A percentile compares a stretch with the other conserved stretches of the same genome.
These are phyloP conservation scores for Orycteropus afer DNA, from an alignment of 2,113 vertebrate species.

Conservation along the genomic window DNA sequence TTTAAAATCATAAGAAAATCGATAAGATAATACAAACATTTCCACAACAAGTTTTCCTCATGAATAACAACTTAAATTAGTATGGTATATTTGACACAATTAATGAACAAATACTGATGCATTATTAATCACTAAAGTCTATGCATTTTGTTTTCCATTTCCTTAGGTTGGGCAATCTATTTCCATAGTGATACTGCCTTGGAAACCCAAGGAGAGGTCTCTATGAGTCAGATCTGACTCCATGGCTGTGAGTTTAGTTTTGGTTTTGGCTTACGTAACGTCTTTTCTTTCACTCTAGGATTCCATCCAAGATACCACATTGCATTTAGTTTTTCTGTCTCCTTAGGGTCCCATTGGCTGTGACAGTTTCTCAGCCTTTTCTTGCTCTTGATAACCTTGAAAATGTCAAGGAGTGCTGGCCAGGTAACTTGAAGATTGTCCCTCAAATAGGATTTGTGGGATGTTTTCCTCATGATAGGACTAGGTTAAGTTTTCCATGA, in stretches of 20 bases:
- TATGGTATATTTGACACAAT: neutral
- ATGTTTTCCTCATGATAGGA: neutral
- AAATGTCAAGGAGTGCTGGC: neutral
- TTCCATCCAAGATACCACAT: too few species aligned
- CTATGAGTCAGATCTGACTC: too few species aligned
- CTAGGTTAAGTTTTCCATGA: neutral
- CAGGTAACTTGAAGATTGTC: neutral
- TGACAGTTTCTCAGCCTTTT: neutral
- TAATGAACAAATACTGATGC: too few species aligned
- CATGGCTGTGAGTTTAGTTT: too few species aligned
- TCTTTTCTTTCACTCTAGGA: too few species aligned
- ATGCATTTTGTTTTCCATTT: too few species aligned
- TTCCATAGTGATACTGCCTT: too few species aligned
- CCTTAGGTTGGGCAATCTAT: too few species aligned
- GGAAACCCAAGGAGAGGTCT: too few species aligned
- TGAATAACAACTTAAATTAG: neutral
- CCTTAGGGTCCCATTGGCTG: neutral
- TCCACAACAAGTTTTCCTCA: neutral
- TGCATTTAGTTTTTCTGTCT: neutral
- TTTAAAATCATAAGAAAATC: neutral
- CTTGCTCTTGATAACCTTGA: neutral
- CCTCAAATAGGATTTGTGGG: neutral
- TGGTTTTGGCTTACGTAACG: too few species aligned
- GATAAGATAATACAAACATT: neutral
- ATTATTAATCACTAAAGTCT: too few species aligned